Conservation (phyloP, 1,140 invertebrate genomes). For the Zaprionus taronus region DNA sequence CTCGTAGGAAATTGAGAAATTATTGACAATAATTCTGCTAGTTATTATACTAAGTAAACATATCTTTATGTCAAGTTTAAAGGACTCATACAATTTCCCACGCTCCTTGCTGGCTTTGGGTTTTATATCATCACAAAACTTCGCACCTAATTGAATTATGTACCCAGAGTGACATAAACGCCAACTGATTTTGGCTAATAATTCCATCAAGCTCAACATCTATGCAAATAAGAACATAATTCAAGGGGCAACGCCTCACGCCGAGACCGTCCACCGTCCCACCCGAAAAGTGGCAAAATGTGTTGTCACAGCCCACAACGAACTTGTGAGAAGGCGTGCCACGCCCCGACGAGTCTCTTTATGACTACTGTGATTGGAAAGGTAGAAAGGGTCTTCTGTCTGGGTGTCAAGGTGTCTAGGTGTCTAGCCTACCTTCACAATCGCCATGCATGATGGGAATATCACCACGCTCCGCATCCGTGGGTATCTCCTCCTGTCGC, state of each 20-base stretch:
- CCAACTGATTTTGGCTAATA: slow-evolving; percentile 63
- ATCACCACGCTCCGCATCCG: slow-evolving; percentile 88
- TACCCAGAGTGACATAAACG: slow-evolving; percentile 59
- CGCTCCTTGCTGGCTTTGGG: background rate
- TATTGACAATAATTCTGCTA: background rate
- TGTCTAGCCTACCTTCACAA: slow-evolving; percentile 86
- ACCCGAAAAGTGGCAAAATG: slow-evolving; percentile 13
- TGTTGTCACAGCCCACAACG: slow-evolving; percentile 41
- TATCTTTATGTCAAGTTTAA: too few relatives aligned
- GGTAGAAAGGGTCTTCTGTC: slow-evolving; percentile 3
- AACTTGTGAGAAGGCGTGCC: slow-evolving; percentile 28
- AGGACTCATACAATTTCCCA: background rate
- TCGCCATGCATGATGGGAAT: slow-evolving; percentile 89
- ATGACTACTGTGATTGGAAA: slow-evolving; percentile 55
- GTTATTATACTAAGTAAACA: background rate
- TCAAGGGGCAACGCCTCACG: slow-evolving; percentile 28
- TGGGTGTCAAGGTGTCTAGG: slow-evolving; percentile 1
- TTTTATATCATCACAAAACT: slow-evolving; percentile 8
- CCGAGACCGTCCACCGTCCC: slow-evolving; percentile 26
- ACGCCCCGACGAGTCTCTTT: slow-evolving; percentile 43
- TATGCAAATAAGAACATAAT: slow-evolving; percentile 41
- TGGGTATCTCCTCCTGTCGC: slow-evolving; percentile 72
- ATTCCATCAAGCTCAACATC: slow-evolving; percentile 59
- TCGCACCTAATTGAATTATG: slow-evolving; percentile 72
- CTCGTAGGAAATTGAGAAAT: background rate